phyloP scores from a whole-genome alignment of 2,888 invertebrate genomes.

The Pasiphila rectangulata region DNA sequence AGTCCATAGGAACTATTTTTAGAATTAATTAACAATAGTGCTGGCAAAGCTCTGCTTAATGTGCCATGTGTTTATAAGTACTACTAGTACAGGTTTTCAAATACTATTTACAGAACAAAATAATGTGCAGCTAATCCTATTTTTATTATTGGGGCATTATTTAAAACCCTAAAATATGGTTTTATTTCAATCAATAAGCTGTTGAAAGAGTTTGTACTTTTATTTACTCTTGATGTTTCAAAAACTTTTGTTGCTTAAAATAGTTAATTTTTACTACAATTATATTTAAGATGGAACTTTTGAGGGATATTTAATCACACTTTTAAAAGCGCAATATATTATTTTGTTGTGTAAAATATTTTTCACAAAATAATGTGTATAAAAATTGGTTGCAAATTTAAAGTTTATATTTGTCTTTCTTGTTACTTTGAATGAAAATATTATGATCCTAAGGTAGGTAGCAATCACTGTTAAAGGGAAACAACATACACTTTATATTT shows the following conservation, averaged over 20 bases:
- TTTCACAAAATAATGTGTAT: neutral
- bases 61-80: slow-evolving; percentile 27
- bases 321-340: slow-evolving; percentile 1
- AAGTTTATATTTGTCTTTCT: no score
- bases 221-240: slow-evolving; percentile 1
- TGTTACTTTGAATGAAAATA: no score
- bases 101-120: slow-evolving; percentile 13
- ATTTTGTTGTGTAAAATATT: neutral
- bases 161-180: no score
- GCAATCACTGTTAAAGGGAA: no score
- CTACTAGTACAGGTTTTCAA: slow-evolving; percentile 13
- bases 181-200: no score
- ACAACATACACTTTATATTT: no score
- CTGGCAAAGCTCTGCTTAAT: slow-evolving; percentile 57
- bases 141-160: slow-evolving; percentile 11
- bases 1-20: slow-evolving; percentile 36
- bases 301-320: slow-evolving; percentile 9
- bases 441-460: no score
- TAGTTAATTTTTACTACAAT: no score
- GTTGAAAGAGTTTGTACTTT: slow-evolving; percentile 12
- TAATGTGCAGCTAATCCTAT: slow-evolving; percentile 20
- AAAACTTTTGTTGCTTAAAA: no score
- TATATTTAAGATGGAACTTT: slow-evolving; percentile 2
- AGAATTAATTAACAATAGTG: slow-evolving; percentile 68
- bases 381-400: no score